Evolutionary conservation across 2,113 vertebrate species (phyloP), one percentile per base, ranked within the genome.

Genomic region (Phylloscopus whistleri): DNA sequence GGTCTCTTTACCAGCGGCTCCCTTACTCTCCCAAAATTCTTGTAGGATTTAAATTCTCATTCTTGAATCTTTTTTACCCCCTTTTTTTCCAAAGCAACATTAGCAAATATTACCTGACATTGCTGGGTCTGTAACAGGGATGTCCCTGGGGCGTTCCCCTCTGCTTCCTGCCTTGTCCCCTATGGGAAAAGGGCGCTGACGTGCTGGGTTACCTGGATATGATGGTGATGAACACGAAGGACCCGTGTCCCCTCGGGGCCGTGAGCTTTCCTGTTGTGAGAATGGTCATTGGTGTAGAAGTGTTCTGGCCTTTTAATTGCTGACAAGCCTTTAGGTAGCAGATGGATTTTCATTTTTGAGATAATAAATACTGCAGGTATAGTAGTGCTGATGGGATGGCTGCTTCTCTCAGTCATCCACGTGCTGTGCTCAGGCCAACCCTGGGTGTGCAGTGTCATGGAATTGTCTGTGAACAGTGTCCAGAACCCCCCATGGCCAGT

Each of bases 161-260:
- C 41, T 24, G 70, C 55, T 78, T 63, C 28, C 3, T 1, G 4
- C 69, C 24, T 18, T 8, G 60, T 11, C 17, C 35, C 53, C 63
- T 1, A 0, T 2, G 7, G 51, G n/a, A 53, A 26, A 15, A 60
- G 27, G 68, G 43, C 81, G 27, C 37, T 68, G 11, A 3, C 0
- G 0, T 16, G 6, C 28, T 3, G 4, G 10, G 17, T 37, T n/a
- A 28, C 16, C 6, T 22, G 16, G 31, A 2, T 9, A 6, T 48
- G 49, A 9, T 0, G 8, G 46, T 27, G 67, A 58, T 13, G 53
- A 33, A 27, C 59, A 8, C 0, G 4, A 3, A 30, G 70, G 55
- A 60, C 9, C 27, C 2, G 2, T 0, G 1, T 73, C 44, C 58
- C 59, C n/a, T 31, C 0, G 0, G 30, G 27, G 51, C 72, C 3